A percentile compares a stretch with the other conserved stretches of the same genome.
phyloP scores from a whole-genome alignment of 2,797 vertebrate species.

The Pseudomugil tenellus region DNA sequence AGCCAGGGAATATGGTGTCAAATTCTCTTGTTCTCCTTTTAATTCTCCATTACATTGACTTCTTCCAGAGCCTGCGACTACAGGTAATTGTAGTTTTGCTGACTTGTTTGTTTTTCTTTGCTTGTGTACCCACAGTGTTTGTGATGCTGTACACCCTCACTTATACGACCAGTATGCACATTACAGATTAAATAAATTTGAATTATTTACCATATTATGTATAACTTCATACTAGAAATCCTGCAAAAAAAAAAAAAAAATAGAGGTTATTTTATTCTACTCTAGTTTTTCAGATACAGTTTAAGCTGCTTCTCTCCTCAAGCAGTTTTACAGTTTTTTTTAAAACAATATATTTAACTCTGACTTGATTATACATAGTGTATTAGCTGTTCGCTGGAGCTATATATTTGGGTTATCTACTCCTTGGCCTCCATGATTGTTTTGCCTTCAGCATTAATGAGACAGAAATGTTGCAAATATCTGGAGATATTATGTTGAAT shows the following conservation, averaged over 20 bases:
- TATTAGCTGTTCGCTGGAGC: conserved; percentile 5
- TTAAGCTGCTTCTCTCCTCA: conserved; percentile 3
- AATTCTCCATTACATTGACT: conserved; percentile 6
- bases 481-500: conserved; percentile 9
- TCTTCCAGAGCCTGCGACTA: background rate
- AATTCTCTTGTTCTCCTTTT: conserved; percentile 13
- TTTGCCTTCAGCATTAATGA: conserved; percentile 21
- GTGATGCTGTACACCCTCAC: too few relatives aligned
- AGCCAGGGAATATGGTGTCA: background rate
- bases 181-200: background rate
- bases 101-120: conserved; percentile 12
- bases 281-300: conserved; percentile 7
- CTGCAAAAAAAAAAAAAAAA: background rate
- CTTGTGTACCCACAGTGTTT: too few relatives aligned
- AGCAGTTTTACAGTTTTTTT: conserved; percentile 5
- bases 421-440: conserved; percentile 1
- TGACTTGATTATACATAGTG: conserved; percentile 13
- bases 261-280: background rate
- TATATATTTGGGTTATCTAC: conserved; percentile 8
- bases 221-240: background rate
- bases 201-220: background rate
- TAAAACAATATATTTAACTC: conserved; percentile 6
- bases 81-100: conserved; percentile 16
- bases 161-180: too few relatives aligned
- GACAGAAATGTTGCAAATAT: conserved; percentile 23